A percentile compares a stretch with the other conserved stretches of the same genome.
Evolutionary conservation across 2,888 invertebrate genomes (phyloP).

Genomic region (Sesia bembeciformis): DNA sequence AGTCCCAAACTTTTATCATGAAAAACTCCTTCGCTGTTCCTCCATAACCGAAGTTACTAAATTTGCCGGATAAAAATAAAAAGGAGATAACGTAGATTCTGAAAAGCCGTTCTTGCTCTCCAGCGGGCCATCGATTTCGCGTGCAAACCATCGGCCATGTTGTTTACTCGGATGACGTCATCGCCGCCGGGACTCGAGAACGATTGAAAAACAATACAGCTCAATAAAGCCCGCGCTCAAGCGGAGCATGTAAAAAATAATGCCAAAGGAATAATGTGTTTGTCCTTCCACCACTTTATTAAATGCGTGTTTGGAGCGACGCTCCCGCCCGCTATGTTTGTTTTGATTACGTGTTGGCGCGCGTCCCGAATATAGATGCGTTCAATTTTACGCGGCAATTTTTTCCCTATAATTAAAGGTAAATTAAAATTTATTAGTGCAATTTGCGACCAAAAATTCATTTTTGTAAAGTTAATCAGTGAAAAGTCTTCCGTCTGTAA

Average conservation of each 20-base stretch:
- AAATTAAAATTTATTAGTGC: no score
- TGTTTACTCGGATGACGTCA: conserved; percentile 21
- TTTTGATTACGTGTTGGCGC: background rate
- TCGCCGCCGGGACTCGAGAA: conserved; percentile 5
- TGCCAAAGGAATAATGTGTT: conserved; percentile 7
- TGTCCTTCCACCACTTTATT: background rate
- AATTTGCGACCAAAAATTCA: no score
- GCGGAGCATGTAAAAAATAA: conserved; percentile 14
- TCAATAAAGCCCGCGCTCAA: conserved; percentile 9
- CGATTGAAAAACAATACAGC: conserved; percentile 23
- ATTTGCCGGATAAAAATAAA: background rate
- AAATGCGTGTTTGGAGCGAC: background rate
- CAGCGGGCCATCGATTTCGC: conserved; percentile 12
- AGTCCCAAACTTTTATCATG: background rate
- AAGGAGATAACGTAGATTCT: background rate
- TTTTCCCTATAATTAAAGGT: background rate
- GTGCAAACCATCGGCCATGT: conserved; percentile 17
- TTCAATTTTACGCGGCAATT: background rate
- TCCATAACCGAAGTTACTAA: background rate
- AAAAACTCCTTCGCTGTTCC: background rate
- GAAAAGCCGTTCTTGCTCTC: conserved; percentile 9
- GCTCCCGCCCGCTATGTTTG: background rate
- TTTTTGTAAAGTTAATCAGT: no score
- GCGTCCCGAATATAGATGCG: background rate
- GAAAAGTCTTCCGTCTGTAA: no score